These are phyloP conservation scores for Cyclargus thomasi DNA, from an alignment of 1,140 invertebrate species.

Conservation along the genomic window DNA sequence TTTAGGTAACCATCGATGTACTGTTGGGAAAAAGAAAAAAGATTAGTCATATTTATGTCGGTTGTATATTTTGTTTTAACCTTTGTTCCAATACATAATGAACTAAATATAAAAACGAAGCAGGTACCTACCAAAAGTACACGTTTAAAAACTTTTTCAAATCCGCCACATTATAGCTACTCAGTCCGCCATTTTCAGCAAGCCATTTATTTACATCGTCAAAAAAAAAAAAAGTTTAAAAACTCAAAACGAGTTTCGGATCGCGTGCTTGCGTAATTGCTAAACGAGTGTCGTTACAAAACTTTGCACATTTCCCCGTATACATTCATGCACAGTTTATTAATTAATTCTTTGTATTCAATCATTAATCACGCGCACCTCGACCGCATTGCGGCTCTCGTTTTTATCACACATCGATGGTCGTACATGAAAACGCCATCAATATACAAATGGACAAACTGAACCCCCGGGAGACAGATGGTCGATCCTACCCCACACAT, in stretches of 20 bases:
- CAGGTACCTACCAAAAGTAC: too few relatives aligned
- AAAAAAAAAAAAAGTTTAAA: background rate
- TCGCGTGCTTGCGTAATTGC: background rate
- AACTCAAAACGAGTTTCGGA: background rate
- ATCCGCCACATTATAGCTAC: too few relatives aligned
- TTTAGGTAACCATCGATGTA: background rate
- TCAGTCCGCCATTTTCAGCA: background rate
- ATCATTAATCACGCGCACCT: background rate
- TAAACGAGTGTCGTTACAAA: background rate
- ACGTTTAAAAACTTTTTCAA: too few relatives aligned
- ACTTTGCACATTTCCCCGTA: background rate
- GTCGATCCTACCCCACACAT: conserved; percentile 40
- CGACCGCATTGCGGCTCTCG: background rate
- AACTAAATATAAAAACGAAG: too few relatives aligned
- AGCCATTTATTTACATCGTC: background rate
- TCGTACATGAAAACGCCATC: conserved; percentile 45
- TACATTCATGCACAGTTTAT: background rate
- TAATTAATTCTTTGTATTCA: background rate
- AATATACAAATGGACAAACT: conserved; percentile 41
- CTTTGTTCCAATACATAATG: too few relatives aligned
- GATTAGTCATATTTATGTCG: too few relatives aligned
- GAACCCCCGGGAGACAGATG: conserved; percentile 51
- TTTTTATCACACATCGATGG: conserved; percentile 6
- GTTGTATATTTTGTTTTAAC: too few relatives aligned
- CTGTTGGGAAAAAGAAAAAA: background rate